These are phyloP conservation scores for Ia io DNA, from an alignment of 2,113 vertebrate genomes.

Conservation along the genomic window DNA sequence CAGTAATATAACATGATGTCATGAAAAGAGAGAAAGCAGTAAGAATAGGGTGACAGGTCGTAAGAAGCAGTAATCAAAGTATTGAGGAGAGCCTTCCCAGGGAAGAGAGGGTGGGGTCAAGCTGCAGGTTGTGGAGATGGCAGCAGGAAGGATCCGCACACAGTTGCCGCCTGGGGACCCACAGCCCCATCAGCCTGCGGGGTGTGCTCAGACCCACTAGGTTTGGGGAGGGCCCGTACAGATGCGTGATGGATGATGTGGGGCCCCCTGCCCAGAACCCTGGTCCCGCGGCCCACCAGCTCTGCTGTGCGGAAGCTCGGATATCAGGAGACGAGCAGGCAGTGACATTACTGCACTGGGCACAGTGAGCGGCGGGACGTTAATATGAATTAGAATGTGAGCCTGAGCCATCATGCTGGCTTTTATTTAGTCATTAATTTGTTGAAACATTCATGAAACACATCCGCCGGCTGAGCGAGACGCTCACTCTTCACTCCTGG, in stretches of 20 bases:
- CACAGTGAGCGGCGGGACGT: conserved; percentile 60
- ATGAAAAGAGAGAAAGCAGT: background rate
- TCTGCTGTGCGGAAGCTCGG: background rate
- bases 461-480: conserved; percentile 67
- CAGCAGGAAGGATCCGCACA: background rate
- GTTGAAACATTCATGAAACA: conserved; percentile 78
- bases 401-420: conserved; percentile 80
- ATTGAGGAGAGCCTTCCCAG: background rate
- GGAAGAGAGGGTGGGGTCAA: background rate
- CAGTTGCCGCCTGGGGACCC: fast-evolving
- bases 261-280: background rate
- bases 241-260: fast-evolving
- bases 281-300: fast-evolving
- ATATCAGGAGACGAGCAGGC: conserved; percentile 43
- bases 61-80: background rate
- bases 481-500: conserved; percentile 53
- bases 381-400: conserved; percentile 79
- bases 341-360: conserved; percentile 56
- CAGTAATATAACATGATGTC: background rate
- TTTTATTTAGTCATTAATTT: conserved; percentile 83
- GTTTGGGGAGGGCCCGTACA: background rate
- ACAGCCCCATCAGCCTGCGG: background rate
- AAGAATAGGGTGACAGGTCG: background rate
- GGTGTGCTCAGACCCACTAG: background rate
- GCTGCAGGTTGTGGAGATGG: background rate